These are phyloP conservation scores for Heliconius melpomene DNA, from an alignment of 1,140 invertebrate species.

Conservation along the genomic window DNA sequence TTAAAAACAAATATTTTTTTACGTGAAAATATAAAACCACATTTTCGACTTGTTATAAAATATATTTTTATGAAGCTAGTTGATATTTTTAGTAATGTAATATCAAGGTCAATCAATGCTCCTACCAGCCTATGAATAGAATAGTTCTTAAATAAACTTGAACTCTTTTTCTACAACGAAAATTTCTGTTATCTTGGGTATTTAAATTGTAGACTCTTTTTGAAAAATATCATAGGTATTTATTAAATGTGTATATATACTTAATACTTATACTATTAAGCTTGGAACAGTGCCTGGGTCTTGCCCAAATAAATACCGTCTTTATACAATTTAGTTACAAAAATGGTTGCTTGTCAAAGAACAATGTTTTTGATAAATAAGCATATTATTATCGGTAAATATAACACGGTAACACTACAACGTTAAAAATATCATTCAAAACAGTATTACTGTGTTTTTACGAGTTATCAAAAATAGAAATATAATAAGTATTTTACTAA, in stretches of 20 bases:
- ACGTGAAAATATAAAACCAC: background rate
- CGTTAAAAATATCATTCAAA: background rate
- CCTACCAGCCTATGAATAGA: background rate
- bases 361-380: no score
- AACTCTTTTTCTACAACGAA: background rate
- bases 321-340: no score
- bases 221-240: no score
- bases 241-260: no score
- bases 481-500: background rate
- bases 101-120: slow-evolving; percentile 14
- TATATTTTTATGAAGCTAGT: background rate
- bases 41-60: background rate
- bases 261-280: no score
- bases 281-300: no score
- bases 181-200: no score
- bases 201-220: no score
- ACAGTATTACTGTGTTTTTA: background rate
- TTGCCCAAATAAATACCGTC: no score
- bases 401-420: no score
- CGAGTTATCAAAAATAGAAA: background rate
- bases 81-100: slow-evolving; percentile 5
- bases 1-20: background rate
- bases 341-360: no score
- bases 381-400: no score
- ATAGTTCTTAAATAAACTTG: background rate